A percentile compares a stretch with the other conserved stretches of the same genome.
These are phyloP conservation scores for Globicephala melas DNA, from an alignment of 2,113 vertebrate genomes.

Conservation along the genomic window DNA sequence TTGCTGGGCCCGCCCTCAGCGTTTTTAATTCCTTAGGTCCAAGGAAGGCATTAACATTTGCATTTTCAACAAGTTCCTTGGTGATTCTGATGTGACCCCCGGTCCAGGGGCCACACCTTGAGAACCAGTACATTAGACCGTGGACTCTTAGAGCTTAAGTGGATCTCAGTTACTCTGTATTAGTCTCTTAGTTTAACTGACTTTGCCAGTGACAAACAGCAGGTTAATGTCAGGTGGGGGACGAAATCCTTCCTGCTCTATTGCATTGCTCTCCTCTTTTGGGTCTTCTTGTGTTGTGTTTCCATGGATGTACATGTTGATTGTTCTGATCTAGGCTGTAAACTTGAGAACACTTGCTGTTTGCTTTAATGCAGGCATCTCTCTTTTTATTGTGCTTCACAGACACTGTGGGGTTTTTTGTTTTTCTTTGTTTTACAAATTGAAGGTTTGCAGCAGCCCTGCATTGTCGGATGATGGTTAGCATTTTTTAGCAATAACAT, in stretches of 20 bases:
- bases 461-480: neutral
- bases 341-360: neutral
- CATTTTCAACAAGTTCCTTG: neutral
- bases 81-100: neutral
- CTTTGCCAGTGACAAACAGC: neutral
- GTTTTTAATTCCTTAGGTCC: neutral
- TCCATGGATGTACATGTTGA: rapidly evolving
- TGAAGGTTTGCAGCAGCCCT: neutral
- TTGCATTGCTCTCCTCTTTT: neutral
- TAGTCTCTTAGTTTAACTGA: neutral
- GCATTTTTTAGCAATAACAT: neutral
- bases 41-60: neutral
- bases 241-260: rapidly evolving
- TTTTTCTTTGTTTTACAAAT: neutral
- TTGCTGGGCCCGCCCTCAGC: neutral
- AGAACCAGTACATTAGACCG: neutral
- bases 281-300: neutral
- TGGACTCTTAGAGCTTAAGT: neutral
- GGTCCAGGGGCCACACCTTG: neutral
- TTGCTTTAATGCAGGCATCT: neutral
- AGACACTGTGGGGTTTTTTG: neutral
- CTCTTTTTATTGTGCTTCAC: neutral
- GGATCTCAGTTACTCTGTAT: neutral
- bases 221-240: neutral
- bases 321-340: neutral